Percentiles rank a stretch among this genome's conserved stretches.
Evolutionary conservation across 1,140 invertebrate genomes (phyloP).

Genomic region (Cotesia glomerata): DNA sequence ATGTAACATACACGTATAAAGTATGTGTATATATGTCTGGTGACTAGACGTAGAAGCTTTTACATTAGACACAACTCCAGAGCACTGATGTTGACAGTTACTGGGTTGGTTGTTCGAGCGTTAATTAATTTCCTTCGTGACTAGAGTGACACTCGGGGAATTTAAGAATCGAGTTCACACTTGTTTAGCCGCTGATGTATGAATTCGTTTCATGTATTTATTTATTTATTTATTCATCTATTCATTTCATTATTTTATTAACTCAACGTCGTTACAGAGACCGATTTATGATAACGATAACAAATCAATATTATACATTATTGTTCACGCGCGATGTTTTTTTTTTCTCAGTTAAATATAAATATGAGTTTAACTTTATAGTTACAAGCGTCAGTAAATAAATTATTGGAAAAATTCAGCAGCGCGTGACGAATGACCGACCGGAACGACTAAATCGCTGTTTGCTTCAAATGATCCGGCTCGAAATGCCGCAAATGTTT

Average conservation of each 20-base stretch:
- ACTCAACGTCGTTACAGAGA: background rate
- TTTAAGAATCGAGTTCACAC: conserved; percentile 8
- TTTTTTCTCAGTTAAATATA: too few relatives aligned
- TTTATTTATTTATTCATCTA: background rate
- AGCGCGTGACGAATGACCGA: conserved; percentile 12
- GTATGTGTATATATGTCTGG: background rate
- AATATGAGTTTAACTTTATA: too few relatives aligned
- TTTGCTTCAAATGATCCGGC: conserved; percentile 3
- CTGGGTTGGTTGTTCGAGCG: background rate
- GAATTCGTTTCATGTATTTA: background rate
- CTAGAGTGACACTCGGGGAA: background rate
- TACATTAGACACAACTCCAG: background rate
- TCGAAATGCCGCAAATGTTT: conserved; percentile 7
- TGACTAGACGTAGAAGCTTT: background rate
- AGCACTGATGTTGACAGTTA: background rate
- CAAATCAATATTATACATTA: background rate
- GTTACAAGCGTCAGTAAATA: background rate
- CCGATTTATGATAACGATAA: background rate
- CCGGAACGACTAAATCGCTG: conserved; percentile 3
- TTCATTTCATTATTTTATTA: background rate
- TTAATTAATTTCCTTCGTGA: conserved; percentile 10
- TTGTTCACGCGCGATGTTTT: too few relatives aligned
- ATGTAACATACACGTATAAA: too few relatives aligned
- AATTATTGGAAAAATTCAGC: conserved; percentile 17
- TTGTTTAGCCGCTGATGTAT: conserved; percentile 4